Evolutionary conservation across 2,113 vertebrate species (phyloP), one percentile per base, ranked within the genome.

Genomic region (Perognathus longimembris): DNA sequence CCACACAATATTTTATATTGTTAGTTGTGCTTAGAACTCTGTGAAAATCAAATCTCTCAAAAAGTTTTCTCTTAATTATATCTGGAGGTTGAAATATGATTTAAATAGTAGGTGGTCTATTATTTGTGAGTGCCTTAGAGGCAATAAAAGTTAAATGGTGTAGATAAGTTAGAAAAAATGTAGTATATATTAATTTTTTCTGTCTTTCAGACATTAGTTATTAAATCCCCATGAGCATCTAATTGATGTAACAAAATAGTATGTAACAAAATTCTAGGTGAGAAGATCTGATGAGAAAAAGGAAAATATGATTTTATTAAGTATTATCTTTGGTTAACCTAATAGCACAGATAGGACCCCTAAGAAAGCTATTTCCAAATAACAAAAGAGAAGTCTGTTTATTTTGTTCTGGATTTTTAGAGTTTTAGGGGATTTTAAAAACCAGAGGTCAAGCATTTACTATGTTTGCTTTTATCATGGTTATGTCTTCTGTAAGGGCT

Each of bases 11-110:
- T 67, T 94, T 94, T 88, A 96, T 50, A 86, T 93, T 64, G 4
- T 88, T 90, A 80, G 45, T 81, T 50, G 34, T 92, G 4, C 75
- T 85, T 26, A 92, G 84, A 96, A 61, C 38, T 10, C 89, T 74
- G 84, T 57, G 80, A 92, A 74, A 90, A 59, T 95, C 57, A 95
- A 75, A 32, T 82, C 36, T 94, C 86, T 8, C 45, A 91, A 26
- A 95, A 63, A 80, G 24, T 40, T 78, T 96, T 40, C 50, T 73
- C 28, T 95, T 42, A 90, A 89, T 95, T 96, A 84, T 30, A 79
- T 90, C 79, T 85, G n/a, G 75, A 93, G 61, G 9, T 75, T 92
- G 61, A 71, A 85, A 89, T 90, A 12, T 50, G 82, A 85, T 88
- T 95, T 93, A 63, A 86, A 80, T 84, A 9, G 21, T 95, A 86